These are phyloP conservation scores for Opisthocomus hoazin DNA, from an alignment of 2,113 vertebrate genomes.

Conservation along the genomic window DNA sequence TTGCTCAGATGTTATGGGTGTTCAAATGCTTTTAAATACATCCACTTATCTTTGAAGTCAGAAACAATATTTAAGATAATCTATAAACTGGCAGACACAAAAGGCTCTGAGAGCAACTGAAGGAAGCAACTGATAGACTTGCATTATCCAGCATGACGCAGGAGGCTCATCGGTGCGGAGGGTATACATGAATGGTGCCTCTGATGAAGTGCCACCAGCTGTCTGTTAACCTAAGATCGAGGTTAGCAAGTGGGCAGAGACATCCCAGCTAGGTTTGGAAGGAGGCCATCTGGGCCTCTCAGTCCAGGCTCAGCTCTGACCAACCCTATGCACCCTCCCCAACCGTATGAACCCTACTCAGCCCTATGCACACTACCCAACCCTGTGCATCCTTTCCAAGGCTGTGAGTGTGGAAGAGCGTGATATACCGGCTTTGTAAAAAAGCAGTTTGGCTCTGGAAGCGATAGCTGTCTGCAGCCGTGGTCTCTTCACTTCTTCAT, in stretches of 20 bases:
- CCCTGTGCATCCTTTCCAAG: background rate
- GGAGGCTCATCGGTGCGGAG: background rate
- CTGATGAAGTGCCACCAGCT: slow-evolving; percentile 15
- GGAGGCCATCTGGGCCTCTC: background rate
- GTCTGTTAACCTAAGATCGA: background rate
- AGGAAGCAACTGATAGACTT: background rate
- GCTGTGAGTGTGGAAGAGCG: background rate
- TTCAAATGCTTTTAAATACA: background rate
- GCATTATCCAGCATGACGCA: background rate
- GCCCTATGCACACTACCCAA: background rate
- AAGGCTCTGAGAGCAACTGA: background rate
- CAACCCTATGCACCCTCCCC: background rate
- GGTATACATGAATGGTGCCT: background rate
- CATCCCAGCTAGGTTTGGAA: background rate
- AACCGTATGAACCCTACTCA: background rate
- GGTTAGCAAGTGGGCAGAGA: background rate
- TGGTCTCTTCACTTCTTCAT: background rate
- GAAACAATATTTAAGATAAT: slow-evolving; percentile 8
- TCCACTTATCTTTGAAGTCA: background rate
- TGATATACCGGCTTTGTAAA: background rate
- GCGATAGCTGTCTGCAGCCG: background rate
- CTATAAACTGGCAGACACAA: background rate
- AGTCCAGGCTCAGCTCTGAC: background rate
- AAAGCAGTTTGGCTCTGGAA: background rate
- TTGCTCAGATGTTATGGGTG: background rate